phyloP scores from a whole-genome alignment of 2,888 invertebrate genomes.

The Ceratothoa steindachneri region DNA sequence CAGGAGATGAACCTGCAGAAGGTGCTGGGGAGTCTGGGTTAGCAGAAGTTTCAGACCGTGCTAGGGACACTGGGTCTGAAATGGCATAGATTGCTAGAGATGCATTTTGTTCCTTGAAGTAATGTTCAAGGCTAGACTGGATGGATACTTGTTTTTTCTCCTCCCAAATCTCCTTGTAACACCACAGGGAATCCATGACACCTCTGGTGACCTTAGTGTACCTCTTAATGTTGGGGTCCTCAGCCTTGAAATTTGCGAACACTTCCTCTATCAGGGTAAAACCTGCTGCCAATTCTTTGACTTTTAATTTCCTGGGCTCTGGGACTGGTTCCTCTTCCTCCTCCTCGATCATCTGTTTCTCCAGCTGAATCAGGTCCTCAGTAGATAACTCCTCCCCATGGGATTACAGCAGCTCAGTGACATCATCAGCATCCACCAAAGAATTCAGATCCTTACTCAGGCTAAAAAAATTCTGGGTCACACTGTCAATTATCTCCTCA shows the following conservation, averaged over 20 bases:
- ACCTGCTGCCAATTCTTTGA: conserved; percentile 1
- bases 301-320: conserved; percentile 3
- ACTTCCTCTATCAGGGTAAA: neutral
- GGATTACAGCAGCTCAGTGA: conserved; percentile 1
- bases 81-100: neutral
- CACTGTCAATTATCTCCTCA: neutral
- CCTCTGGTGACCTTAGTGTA: conserved; percentile 3
- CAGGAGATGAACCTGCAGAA: neutral
- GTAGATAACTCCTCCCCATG: conserved; percentile 7
- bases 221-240: conserved; percentile 6
- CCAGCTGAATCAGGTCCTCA: neutral
- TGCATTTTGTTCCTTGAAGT: neutral
- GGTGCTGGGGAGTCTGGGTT: conserved; percentile 8
- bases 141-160: neutral
- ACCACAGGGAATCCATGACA: neutral
- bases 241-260: conserved; percentile 5
- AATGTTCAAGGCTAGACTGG: conserved; percentile 6
- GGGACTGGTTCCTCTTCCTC: neutral
- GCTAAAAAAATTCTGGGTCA: neutral
- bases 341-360: too few species aligned
- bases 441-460: neutral
- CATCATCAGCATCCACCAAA: neutral
- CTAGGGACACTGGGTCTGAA: neutral
- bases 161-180: conserved; percentile 11
- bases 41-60: neutral